Evolutionary conservation across 1,140 invertebrate genomes (phyloP), one percentile per base, ranked within the genome.

Genomic region (Thaumatotibia leucotreta): DNA sequence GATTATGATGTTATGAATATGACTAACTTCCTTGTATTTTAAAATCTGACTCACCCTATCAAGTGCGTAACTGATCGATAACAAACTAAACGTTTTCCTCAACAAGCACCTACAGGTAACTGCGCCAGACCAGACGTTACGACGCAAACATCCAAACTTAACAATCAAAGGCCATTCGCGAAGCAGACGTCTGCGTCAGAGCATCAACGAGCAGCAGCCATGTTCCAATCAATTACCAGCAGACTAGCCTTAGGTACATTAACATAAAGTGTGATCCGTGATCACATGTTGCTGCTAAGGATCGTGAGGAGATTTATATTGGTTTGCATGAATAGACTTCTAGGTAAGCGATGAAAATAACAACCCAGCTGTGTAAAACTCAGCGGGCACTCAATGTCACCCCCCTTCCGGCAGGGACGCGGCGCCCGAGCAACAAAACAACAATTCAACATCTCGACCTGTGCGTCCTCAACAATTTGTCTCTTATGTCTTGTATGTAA

Each of bases 351-450:
- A 4, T 39, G 35, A 5, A 39, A 39, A 39, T 39, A 39, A 14
- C 35, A 39, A 5, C n/a, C 35, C 35, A 39, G 32, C 75, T 70
- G 70, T 78, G 73, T 75, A 79, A 78, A 83, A 84, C 70, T 68
- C 68, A 76, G 83, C 83, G 83, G 85, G 85, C 85, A 80, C 61
- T 67, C 82, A 88, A 88, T 82, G 85, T 88, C 83, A 87, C 82
- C 82, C 79, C 66, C 78, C 77, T 80, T 82, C 79, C 77, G 80
- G 73, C 72, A 77, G 77, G 79, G 80, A 79, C 81, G 70, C 73
- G 65, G 64, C 72, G 77, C 63, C 75, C 67, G 75, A 72, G 70
- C 52, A 58, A 29, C 52, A 31, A 58, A 58, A 58, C 52, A 58
- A 58, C 52, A 58, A 14, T 58, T 31, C 24, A 27, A 58, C 52